These are phyloP conservation scores for Drosophila borealis DNA, from an alignment of 2,888 invertebrate genomes.

Conservation along the genomic window DNA sequence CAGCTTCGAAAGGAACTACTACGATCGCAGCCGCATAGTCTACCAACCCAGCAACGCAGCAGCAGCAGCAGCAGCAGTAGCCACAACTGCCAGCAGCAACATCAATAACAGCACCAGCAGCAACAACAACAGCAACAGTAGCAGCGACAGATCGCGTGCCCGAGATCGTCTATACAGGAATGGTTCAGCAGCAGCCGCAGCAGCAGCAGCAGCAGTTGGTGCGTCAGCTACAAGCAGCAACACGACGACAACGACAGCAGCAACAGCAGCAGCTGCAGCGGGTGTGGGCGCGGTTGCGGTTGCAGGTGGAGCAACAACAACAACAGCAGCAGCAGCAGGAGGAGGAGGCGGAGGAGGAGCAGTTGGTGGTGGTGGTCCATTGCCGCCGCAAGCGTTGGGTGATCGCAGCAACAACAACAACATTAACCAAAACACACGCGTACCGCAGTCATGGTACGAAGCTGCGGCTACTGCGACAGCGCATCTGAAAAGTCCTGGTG, in stretches of 20 bases:
- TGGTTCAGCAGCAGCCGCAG: slow-evolving; percentile 63
- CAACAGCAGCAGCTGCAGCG: slow-evolving; percentile 48
- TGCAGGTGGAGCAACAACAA: slow-evolving; percentile 27
- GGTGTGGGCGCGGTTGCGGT: slow-evolving; percentile 39
- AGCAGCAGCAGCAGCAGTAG: slow-evolving; percentile 40
- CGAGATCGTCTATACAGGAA: slow-evolving; percentile 67
- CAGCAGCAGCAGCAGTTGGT: slow-evolving; percentile 56
- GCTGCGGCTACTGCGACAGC: slow-evolving; percentile 83
- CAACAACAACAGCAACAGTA: slow-evolving; percentile 40
- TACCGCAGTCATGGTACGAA: slow-evolving; percentile 85
- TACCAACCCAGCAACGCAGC: slow-evolving; percentile 72
- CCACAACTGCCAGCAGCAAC: slow-evolving; percentile 33
- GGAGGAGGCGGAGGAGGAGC: slow-evolving; percentile 33
- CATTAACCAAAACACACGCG: slow-evolving; percentile 81
- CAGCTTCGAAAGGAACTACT: slow-evolving; percentile 85
- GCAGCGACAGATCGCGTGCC: slow-evolving; percentile 61
- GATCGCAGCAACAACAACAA: slow-evolving; percentile 77
- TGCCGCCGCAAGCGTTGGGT: slow-evolving; percentile 83
- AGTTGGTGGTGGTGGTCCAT: slow-evolving; percentile 20
- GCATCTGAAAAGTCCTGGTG: slow-evolving; percentile 83
- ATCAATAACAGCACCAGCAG: slow-evolving; percentile 28
- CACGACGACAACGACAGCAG: slow-evolving; percentile 42
- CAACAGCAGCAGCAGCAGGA: slow-evolving; percentile 29
- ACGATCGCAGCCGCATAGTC: slow-evolving; percentile 84
- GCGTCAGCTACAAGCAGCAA: slow-evolving; percentile 49